These are phyloP conservation scores for Nymphalis polychloros DNA, from an alignment of 2,888 invertebrate species.

Conservation along the genomic window DNA sequence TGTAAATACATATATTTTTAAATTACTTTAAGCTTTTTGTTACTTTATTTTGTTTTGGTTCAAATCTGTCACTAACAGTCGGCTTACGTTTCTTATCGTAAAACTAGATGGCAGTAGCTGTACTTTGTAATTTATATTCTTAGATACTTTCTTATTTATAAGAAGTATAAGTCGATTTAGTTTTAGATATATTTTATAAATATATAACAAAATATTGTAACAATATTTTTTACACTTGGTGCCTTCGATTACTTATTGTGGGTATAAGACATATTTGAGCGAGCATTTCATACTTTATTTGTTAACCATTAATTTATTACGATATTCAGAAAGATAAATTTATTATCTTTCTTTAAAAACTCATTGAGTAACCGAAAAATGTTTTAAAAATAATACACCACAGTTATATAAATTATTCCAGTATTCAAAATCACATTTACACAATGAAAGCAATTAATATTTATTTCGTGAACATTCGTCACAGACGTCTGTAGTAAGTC, in stretches of 20 bases:
- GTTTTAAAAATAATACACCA: background rate
- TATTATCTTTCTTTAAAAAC: too few species aligned
- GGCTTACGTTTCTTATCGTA: background rate
- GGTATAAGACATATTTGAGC: too few species aligned
- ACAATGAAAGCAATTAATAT: slow-evolving; percentile 29
- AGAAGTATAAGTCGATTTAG: too few species aligned
- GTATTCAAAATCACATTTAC: slow-evolving; percentile 11
- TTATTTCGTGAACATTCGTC: slow-evolving; percentile 17
- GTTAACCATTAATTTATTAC: too few species aligned
- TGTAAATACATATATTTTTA: background rate
- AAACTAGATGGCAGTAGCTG: background rate
- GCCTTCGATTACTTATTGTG: too few species aligned
- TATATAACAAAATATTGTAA: too few species aligned
- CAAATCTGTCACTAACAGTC: background rate
- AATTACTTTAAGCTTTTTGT: background rate
- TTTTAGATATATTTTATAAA: too few species aligned
- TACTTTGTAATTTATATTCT: background rate
- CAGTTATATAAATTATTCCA: slow-evolving; percentile 4
- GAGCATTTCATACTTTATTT: too few species aligned
- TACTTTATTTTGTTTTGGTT: background rate
- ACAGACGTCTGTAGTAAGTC: slow-evolving; percentile 16
- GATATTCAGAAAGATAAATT: too few species aligned
- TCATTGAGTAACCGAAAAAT: background rate
- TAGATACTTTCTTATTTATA: too few species aligned
- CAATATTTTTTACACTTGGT: too few species aligned